phyloP scores from a whole-genome alignment of 2,888 invertebrate species.

The Neria commutata region DNA sequence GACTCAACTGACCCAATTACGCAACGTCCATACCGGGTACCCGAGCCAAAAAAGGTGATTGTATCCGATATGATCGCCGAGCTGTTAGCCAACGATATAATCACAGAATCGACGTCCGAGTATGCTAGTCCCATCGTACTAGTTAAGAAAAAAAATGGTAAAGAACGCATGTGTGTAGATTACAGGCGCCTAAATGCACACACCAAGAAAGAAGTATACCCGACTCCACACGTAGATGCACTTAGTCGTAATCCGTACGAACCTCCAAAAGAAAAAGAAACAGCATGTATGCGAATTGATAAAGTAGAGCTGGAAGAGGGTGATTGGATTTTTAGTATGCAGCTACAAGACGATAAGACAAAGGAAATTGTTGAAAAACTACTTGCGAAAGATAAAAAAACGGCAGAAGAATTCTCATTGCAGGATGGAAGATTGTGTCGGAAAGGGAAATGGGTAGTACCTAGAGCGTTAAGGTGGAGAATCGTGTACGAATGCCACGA shows the following conservation, averaged over 20 bases:
- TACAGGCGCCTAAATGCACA: conserved; percentile 2
- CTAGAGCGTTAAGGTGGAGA: conserved; percentile 1
- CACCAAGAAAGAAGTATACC: conserved; percentile 21
- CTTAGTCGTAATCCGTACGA: conserved; percentile 17
- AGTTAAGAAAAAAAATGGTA: conserved; percentile 4
- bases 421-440: conserved; percentile 2
- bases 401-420: neutral
- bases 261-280: conserved; percentile 9
- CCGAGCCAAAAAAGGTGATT: no score
- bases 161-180: neutral
- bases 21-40: no score
- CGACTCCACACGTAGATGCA: conserved; percentile 26
- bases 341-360: conserved; percentile 7
- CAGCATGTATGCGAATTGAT: conserved; percentile 1
- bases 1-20: no score
- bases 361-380: neutral
- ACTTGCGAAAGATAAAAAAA: neutral
- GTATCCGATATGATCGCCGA: no score
- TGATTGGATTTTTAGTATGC: conserved; percentile 18
- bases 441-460: conserved; percentile 16
- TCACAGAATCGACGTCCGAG: conserved; percentile 3
- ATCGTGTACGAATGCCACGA: conserved; percentile 23
- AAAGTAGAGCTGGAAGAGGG: neutral
- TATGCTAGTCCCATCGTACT: conserved; percentile 7
- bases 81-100: no score